A percentile compares a stretch with the other conserved stretches of the same genome.
Evolutionary conservation across 2,797 vertebrate genomes (phyloP).

Genomic region (Cirrhinus molitorella): DNA sequence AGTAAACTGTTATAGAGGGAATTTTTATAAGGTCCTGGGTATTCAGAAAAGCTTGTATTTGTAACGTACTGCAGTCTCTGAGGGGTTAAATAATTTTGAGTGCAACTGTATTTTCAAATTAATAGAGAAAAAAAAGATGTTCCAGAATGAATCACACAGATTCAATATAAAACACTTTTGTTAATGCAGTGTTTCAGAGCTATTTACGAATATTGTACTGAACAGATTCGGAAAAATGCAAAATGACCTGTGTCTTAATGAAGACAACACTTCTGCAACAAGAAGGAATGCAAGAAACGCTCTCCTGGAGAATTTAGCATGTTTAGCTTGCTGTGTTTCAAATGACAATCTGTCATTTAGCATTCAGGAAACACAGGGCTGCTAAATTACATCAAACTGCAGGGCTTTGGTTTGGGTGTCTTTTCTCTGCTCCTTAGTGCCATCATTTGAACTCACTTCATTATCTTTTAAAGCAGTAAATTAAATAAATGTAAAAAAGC

Average conservation of each 20-base stretch:
- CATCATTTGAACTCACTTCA: conserved; percentile 14
- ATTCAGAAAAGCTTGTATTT: too few relatives aligned
- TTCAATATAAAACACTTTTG: background rate
- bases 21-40: too few relatives aligned
- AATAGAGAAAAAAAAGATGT: background rate
- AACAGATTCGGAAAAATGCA: background rate
- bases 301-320: conserved; percentile 22
- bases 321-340: conserved; percentile 2
- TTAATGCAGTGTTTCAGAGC: background rate
- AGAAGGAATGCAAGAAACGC: conserved; percentile 11
- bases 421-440: conserved; percentile 1
- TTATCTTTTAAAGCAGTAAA: conserved; percentile 44
- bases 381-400: conserved; percentile 39
- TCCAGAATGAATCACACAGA: background rate
- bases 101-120: background rate
- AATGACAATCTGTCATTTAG: conserved; percentile 29
- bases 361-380: conserved; percentile 31
- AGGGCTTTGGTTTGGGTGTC: conserved; percentile 13
- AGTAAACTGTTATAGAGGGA: too few relatives aligned
- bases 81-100: too few relatives aligned
- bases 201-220: background rate
- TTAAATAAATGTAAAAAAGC: conserved; percentile 40
- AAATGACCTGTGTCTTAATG: conserved; percentile 16
- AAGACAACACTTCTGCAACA: conserved; percentile 27
- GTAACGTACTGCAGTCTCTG: too few relatives aligned